Conservation (phyloP, 2,888 invertebrate genomes). For the Ypsolopha scabrella region DNA sequence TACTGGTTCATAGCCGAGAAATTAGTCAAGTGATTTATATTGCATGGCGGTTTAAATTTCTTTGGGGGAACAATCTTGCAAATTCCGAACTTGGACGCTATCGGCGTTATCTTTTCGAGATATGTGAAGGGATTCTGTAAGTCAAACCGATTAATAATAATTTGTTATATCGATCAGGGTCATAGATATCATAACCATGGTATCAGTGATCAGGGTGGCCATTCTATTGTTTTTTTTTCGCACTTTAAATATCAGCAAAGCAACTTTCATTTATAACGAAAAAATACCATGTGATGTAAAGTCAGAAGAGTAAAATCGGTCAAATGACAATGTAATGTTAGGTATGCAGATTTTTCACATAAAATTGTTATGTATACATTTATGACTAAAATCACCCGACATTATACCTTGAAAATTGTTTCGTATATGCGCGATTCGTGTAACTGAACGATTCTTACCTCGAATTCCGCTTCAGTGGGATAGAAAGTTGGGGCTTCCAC, state of each 20-base stretch:
- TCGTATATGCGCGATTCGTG: no score
- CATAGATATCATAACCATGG: no score
- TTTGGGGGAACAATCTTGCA: slow-evolving; percentile 89
- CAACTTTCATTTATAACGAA: not conserved
- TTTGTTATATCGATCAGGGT: no score
- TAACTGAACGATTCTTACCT: slow-evolving; percentile 22
- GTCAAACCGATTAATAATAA: slow-evolving; percentile 4
- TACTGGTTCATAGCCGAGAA: slow-evolving; percentile 93
- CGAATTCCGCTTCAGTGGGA: slow-evolving; percentile 85
- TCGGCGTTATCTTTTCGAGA: slow-evolving; percentile 81
- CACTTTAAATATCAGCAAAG: no score
- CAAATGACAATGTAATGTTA: no score
- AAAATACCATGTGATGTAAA: not conserved
- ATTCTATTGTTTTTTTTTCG: no score
- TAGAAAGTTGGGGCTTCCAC: slow-evolving; percentile 84
- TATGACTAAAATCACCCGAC: no score
- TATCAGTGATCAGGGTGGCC: no score
- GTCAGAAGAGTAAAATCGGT: no score
- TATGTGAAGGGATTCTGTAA: slow-evolving; percentile 84
- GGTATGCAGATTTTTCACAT: no score
- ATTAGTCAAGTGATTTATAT: slow-evolving; percentile 85
- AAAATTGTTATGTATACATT: no score
- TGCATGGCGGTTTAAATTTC: slow-evolving; percentile 81
- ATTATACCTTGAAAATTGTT: no score
- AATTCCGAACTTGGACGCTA: slow-evolving; percentile 85